Percentiles rank a stretch among this genome's conserved stretches.
Evolutionary conservation across 2,113 vertebrate genomes (phyloP).

Genomic region (Formicarius rufipectus): DNA sequence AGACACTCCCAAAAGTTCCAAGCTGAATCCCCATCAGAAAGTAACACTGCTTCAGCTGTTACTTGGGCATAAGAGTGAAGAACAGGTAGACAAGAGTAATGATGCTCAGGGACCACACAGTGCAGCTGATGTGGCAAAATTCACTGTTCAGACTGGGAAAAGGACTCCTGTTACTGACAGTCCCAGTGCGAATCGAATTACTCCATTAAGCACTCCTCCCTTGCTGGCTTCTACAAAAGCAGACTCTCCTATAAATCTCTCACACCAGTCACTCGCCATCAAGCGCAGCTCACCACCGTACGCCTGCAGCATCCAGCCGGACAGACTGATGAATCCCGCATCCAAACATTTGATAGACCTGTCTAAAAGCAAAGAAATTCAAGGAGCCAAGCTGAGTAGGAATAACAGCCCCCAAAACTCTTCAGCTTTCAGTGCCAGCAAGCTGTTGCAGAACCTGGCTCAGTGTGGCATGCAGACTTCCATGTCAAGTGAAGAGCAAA

Average conservation of each 20-base stretch:
- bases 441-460: slow-evolving; percentile 94
- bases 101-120: slow-evolving; percentile 79
- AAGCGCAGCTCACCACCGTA: slow-evolving; percentile 73
- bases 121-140: slow-evolving; percentile 77
- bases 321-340: slow-evolving; percentile 62
- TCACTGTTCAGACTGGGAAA: slow-evolving; percentile 74
- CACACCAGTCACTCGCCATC: slow-evolving; percentile 74
- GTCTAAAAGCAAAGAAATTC: slow-evolving; percentile 76
- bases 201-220: slow-evolving; percentile 81
- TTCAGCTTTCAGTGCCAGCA: slow-evolving; percentile 92
- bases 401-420: slow-evolving; percentile 80
- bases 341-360: slow-evolving; percentile 79
- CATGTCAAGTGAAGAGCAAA: slow-evolving; percentile 71
- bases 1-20: slow-evolving; percentile 82
- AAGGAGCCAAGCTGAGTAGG: slow-evolving; percentile 77
- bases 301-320: slow-evolving; percentile 59
- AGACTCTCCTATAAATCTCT: slow-evolving; percentile 81
- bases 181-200: slow-evolving; percentile 73
- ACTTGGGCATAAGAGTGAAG: slow-evolving; percentile 90
- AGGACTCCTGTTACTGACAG: slow-evolving; percentile 77
- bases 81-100: slow-evolving; percentile 76
- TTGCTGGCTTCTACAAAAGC: slow-evolving; percentile 68
- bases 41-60: slow-evolving; percentile 95
- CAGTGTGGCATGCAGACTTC: slow-evolving; percentile 86
- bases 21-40: slow-evolving; percentile 88